Evolutionary conservation across 2,888 invertebrate genomes (phyloP), one percentile per base, ranked within the genome.

Genomic region (Blastobasis adustella): DNA sequence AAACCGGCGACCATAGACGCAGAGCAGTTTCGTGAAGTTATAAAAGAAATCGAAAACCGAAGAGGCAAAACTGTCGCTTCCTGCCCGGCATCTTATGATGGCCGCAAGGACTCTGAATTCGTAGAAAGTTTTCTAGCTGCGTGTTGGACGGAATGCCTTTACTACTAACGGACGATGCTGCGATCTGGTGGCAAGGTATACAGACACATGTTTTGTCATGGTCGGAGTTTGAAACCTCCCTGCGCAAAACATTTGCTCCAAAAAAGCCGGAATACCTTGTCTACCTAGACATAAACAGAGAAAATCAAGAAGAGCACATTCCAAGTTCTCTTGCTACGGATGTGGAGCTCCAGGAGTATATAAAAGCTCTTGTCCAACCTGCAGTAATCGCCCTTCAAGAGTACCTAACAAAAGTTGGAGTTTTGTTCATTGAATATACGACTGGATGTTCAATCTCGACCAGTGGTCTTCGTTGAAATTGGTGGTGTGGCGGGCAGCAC

Each of bases 281-380:
- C 6, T 52, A 52, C 37, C 49, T 49, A 40, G 46, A 5, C 8
- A 4, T 41, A 6, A 39, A 41, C 41, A 10, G n/a, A 10, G 37
- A 36, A 5, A 49, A 46, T 23, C 47, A 49, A 39, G n/a, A n/a
- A n/a, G n/a, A n/a, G n/a, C 52, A 6, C 8, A 43, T 5, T 50
- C 58, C 0, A 54, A 49, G 8, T 52, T 52, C 37, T 44, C 38
- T 0, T 56, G 59, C 36, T 59, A 59, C 36, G 57, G 57, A 9
- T 59, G 59, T 43, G 57, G 59, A 10, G 45, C 52, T 0, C 58
- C 59, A 4, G 52, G 52, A n/a, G n/a, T n/a, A n/a, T n/a, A n/a
- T n/a, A n/a, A n/a, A n/a, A n/a, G n/a, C n/a, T n/a, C n/a, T n/a
- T n/a, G n/a, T n/a, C n/a, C n/a, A n/a, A n/a, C n/a, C n/a, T n/a